These are phyloP conservation scores for Cathartes aura DNA, from an alignment of 2,113 vertebrate species.

Conservation along the genomic window DNA sequence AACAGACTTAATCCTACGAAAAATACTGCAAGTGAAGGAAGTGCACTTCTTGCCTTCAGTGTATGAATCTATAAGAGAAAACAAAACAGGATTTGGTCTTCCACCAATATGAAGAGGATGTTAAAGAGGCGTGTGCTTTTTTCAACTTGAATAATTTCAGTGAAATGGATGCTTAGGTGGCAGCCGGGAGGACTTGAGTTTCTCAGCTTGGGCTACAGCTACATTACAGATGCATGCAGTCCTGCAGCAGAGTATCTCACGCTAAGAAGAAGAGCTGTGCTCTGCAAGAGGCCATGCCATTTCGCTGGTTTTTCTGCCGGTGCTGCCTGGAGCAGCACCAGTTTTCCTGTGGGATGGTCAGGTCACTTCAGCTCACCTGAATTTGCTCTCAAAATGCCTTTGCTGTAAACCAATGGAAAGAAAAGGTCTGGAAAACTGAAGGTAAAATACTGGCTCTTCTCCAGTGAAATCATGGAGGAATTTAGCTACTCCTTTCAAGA, in stretches of 20 bases:
- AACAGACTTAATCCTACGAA: neutral
- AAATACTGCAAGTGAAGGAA: neutral
- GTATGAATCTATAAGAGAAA: neutral
- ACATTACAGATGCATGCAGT: neutral
- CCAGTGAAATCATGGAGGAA: neutral
- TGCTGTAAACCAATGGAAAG: neutral
- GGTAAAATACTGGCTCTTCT: neutral
- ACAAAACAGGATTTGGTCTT: neutral
- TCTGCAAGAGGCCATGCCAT: accelerated
- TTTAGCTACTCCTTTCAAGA: neutral
- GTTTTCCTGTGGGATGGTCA: neutral
- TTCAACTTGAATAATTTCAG: neutral
- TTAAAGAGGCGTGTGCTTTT: neutral
- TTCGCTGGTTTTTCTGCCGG: accelerated
- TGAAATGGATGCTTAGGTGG: neutral
- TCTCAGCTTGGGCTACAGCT: neutral
- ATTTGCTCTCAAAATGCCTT: neutral
- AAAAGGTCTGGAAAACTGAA: neutral
- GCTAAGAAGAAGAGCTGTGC: neutral
- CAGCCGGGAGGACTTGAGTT: neutral
- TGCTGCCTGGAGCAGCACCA: neutral
- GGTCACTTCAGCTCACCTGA: neutral
- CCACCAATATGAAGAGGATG: neutral
- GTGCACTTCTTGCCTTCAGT: neutral
- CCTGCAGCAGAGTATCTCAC: neutral